A percentile compares a stretch with the other conserved stretches of the same genome.
phyloP scores from a whole-genome alignment of 2,113 vertebrate species.

The Ifrita kowaldi region DNA sequence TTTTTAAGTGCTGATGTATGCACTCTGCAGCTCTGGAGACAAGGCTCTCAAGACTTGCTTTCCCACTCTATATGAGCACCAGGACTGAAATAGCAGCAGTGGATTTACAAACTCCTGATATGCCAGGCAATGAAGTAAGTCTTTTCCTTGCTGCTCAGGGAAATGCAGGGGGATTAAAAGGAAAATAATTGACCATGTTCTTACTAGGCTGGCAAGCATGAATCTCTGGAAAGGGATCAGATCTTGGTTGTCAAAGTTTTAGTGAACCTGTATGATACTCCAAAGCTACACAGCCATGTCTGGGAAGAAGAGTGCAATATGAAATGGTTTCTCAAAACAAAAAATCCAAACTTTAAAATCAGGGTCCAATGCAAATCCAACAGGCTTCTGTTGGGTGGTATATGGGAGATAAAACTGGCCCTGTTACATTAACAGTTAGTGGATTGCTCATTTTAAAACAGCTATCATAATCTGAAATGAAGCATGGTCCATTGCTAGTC shows the following conservation, averaged over 20 bases:
- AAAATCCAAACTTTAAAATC: background rate
- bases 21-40: background rate
- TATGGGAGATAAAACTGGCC: background rate
- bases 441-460: background rate
- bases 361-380: background rate
- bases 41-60: background rate
- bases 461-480: background rate
- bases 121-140: conserved; percentile 29
- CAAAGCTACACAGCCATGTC: background rate
- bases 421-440: background rate
- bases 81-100: background rate
- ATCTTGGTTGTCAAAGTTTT: background rate
- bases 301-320: background rate
- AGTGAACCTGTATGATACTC: background rate
- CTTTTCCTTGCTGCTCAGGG: background rate
- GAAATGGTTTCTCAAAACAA: background rate
- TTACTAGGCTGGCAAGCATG: conserved; percentile 27
- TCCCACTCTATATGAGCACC: background rate
- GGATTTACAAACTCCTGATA: background rate
- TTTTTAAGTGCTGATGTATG: background rate
- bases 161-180: conserved; percentile 24
- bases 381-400: background rate
- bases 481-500: background rate
- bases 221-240: conserved; percentile 27
- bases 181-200: background rate